phyloP scores from a whole-genome alignment of 1,140 invertebrate species.

The Aphelenchoides besseyi region DNA sequence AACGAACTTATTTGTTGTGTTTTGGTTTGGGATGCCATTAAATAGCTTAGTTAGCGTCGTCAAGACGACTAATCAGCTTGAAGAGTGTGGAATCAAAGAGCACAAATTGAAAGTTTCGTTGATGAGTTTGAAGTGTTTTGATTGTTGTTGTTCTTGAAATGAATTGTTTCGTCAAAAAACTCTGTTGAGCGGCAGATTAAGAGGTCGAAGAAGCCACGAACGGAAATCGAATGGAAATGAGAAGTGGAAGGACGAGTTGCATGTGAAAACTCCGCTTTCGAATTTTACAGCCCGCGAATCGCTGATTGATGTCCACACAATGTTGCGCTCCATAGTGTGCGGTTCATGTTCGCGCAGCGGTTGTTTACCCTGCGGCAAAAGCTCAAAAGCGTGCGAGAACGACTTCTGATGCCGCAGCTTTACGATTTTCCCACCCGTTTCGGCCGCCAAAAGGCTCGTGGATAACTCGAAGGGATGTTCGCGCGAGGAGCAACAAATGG shows the following conservation, averaged over 20 bases:
- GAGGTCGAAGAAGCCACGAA: background rate
- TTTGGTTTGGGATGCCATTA: too few relatives aligned
- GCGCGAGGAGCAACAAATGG: too few relatives aligned
- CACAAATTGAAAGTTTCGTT: too few relatives aligned
- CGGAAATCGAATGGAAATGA: background rate
- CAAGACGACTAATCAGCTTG: too few relatives aligned
- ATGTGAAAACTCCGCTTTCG: background rate
- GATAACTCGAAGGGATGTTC: background rate
- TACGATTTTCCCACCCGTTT: background rate
- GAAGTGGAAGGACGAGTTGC: background rate
- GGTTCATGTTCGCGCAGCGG: background rate
- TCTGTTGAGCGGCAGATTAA: too few relatives aligned
- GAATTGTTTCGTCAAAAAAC: too few relatives aligned
- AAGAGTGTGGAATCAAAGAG: too few relatives aligned
- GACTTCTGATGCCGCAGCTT: constrained; percentile 3
- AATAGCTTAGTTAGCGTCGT: too few relatives aligned
- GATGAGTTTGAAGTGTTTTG: too few relatives aligned
- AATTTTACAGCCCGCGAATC: background rate
- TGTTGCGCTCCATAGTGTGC: background rate
- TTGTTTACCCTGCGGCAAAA: background rate
- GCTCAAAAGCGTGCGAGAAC: background rate
- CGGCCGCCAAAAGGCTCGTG: background rate
- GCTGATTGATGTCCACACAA: background rate
- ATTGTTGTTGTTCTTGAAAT: background rate
- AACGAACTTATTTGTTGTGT: too few relatives aligned